phyloP scores from a whole-genome alignment of 2,888 invertebrate species.

The Serrognathus titanus region DNA sequence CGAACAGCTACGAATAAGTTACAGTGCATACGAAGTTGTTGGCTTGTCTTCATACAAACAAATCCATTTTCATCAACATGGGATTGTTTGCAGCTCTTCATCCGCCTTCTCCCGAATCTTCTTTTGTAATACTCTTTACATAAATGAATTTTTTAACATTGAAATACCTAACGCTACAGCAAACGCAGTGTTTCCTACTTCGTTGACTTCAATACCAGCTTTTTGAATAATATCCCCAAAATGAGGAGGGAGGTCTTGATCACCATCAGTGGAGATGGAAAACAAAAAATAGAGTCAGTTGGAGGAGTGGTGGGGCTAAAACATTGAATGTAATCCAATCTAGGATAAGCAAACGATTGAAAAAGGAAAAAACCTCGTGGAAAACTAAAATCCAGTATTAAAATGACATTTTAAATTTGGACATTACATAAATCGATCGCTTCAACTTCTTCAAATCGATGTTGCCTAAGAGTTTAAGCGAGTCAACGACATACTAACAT shows the following conservation, averaged over 20 bases:
- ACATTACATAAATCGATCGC: conserved; percentile 59
- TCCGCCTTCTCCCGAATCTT: neutral
- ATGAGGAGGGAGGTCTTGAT: too few relatives aligned
- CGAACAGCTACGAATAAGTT: too few relatives aligned
- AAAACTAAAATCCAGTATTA: conserved; percentile 53
- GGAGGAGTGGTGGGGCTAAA: too few relatives aligned
- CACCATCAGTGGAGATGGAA: too few relatives aligned
- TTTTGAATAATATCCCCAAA: conserved; percentile 72
- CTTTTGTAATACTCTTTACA: too few relatives aligned
- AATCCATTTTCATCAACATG: too few relatives aligned
- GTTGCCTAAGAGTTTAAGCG: conserved; percentile 55
- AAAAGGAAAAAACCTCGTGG: neutral
- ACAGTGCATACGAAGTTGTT: too few relatives aligned
- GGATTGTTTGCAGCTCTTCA: neutral
- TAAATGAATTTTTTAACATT: neutral
- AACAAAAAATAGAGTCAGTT: too few relatives aligned
- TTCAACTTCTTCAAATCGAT: conserved; percentile 57
- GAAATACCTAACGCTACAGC: conserved; percentile 65
- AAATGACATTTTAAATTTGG: conserved; percentile 73
- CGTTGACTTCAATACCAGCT: conserved; percentile 73
- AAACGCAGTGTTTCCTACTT: conserved; percentile 68
- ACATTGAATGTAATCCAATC: conserved; percentile 71
- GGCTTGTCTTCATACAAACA: too few relatives aligned
- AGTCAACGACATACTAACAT: too few relatives aligned
- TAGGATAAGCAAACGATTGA: conserved; percentile 36